Percentiles rank a stretch among this genome's conserved stretches.
Evolutionary conservation across 2,888 invertebrate species (phyloP).

Genomic region (Malacosoma neustria): DNA sequence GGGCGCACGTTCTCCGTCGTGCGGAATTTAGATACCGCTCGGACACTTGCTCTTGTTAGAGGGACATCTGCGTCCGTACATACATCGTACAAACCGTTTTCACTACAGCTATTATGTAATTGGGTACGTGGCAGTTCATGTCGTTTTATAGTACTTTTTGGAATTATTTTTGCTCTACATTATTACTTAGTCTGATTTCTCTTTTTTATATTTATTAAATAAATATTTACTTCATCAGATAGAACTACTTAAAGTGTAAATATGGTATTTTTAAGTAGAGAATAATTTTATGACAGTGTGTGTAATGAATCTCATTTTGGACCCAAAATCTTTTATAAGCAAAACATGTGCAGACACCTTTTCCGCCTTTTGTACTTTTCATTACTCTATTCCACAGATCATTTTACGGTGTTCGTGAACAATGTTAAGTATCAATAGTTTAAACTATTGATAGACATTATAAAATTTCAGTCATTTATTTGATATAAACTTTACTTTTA

Average conservation of each 20-base stretch:
- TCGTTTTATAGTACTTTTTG: too few relatives aligned
- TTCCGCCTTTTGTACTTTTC: background rate
- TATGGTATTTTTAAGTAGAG: too few relatives aligned
- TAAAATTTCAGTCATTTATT: conserved; percentile 25
- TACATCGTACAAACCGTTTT: conserved; percentile 32
- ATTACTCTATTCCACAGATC: conserved; percentile 22
- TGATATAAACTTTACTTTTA: conserved; percentile 22
- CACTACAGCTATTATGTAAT: conserved; percentile 20
- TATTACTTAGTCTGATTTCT: too few relatives aligned
- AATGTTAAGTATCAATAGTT: conserved; percentile 17
- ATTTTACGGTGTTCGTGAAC: conserved; percentile 28
- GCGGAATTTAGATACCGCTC: conserved; percentile 53
- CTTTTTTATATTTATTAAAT: too few relatives aligned
- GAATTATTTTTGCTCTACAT: too few relatives aligned
- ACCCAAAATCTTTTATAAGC: too few relatives aligned
- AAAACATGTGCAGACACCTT: too few relatives aligned
- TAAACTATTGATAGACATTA: conserved; percentile 34
- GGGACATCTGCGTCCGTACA: conserved; percentile 43
- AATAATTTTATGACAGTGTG: too few relatives aligned
- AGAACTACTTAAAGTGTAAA: too few relatives aligned
- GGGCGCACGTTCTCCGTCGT: conserved; percentile 32
- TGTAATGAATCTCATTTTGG: too few relatives aligned
- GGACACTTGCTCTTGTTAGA: conserved; percentile 54
- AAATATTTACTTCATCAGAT: too few relatives aligned
- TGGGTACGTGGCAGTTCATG: conserved; percentile 15